Evolutionary conservation across 2,888 invertebrate genomes (phyloP).

Genomic region (Cyaniris semiargus): DNA sequence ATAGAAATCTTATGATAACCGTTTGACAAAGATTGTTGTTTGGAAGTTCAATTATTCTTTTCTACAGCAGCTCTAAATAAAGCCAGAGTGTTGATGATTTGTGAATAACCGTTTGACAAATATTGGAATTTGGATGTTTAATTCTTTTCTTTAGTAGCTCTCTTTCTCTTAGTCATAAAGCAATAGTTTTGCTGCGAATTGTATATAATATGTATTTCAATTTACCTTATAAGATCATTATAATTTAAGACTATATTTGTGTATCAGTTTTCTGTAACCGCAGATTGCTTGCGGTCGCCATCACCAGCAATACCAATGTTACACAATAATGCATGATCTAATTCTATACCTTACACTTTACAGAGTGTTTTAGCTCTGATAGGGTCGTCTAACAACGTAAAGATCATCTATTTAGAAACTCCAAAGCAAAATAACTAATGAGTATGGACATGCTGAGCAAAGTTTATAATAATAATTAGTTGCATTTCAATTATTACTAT

Average conservation of each 20-base stretch:
- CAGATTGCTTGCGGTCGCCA: constrained; percentile 15
- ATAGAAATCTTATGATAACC: too few species aligned
- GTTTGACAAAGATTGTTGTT: too few species aligned
- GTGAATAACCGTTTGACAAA: too few species aligned
- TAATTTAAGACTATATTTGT: constrained; percentile 1
- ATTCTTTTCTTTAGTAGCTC: background rate
- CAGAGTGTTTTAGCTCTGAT: background rate
- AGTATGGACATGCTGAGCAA: too few species aligned
- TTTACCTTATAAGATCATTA: background rate
- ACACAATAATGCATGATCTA: constrained; percentile 15
- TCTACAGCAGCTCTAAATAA: too few species aligned
- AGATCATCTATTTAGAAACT: background rate
- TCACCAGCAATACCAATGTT: background rate
- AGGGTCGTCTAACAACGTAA: background rate
- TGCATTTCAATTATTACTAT: too few species aligned
- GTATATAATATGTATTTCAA: background rate
- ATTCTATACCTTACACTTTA: background rate
- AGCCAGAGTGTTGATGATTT: too few species aligned
- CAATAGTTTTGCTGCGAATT: background rate
- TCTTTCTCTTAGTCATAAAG: background rate
- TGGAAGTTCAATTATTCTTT: too few species aligned
- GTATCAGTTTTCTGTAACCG: constrained; percentile 16
- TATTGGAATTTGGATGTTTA: too few species aligned
- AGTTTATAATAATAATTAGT: background rate
- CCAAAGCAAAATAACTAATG: background rate